Evolutionary conservation across 2,888 invertebrate genomes (phyloP), one percentile per base, ranked within the genome.

Genomic region (Unio pictorum): DNA sequence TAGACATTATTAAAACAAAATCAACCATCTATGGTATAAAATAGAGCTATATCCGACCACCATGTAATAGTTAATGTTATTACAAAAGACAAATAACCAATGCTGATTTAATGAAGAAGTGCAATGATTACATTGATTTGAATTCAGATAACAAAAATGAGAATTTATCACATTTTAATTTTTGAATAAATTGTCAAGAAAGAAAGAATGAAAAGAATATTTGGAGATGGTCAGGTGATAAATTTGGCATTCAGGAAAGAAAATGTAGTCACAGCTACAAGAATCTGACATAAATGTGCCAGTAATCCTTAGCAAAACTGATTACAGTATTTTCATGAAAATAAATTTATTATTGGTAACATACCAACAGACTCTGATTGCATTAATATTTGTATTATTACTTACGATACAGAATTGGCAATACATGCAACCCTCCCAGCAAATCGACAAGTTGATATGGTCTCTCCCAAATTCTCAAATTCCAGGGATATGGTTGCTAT

Each of bases 361-460:
- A 0, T 45, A 45, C 45, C 11, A 45, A 45, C 15, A 45, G 45
- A 45, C 11, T 45, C 15, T 45, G 45, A 45, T 15, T 45, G 15
- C 45, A 45, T 15, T 45, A 11, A 45, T 34, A 45, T 45, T 45
- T 45, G 6, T 55, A 54, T 55, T 30, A 3, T 26, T 70, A 78
- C 82, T 79, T 81, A 88, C 88, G 83, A 82, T 65, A 86, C 84
- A 72, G 78, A 79, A 67, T 88, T 88, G 55, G 87, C 84, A 61
- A 88, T 86, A 74, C 88, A 86, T 26, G 88, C 87, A 54, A 88
- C 88, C 8, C 88, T 70, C 54, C 86, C 86, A 56, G 88, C 85
- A 80, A 88, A 88, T 58, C 88, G 74, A 73, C 87, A 87, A 3
- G 88, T 88, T 17, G 88, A 88, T 61, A 88, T 76, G 11, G 86